Percentiles rank a stretch among this genome's conserved stretches.
Evolutionary conservation across 2,888 invertebrate genomes (phyloP).

Genomic region (Limnephilus rhombicus): DNA sequence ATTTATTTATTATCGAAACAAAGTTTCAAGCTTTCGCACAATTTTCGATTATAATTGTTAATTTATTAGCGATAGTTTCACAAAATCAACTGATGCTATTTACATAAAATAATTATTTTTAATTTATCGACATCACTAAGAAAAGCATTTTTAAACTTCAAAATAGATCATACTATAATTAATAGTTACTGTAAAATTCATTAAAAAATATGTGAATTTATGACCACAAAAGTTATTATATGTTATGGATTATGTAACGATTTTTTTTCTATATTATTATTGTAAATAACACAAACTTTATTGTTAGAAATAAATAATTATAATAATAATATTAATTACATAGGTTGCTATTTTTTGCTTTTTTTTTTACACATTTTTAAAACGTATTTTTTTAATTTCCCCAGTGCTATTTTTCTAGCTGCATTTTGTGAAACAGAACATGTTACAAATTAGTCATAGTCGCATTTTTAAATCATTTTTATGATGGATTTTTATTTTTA

Average conservation of each 20-base stretch:
- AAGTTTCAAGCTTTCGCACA: background rate
- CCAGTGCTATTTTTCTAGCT: constrained; percentile 11
- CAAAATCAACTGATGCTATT: constrained; percentile 1
- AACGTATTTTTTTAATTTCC: background rate
- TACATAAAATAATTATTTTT: background rate
- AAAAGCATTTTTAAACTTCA: background rate
- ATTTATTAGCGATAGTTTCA: background rate
- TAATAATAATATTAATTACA: background rate
- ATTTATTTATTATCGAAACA: background rate
- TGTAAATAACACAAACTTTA: constrained; percentile 29
- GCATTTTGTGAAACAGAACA: background rate
- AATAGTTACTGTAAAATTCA: background rate
- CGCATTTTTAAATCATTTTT: background rate
- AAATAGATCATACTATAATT: background rate
- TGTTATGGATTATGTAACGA: background rate
- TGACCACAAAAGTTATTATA: background rate
- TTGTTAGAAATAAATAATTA: background rate
- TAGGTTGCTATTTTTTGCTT: constrained; percentile 27
- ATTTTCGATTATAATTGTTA: background rate
- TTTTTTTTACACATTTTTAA: background rate
- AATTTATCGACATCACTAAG: background rate
- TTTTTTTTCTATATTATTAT: constrained; percentile 16
- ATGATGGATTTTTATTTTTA: background rate
- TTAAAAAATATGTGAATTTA: background rate
- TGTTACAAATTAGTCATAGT: constrained; percentile 21